These are phyloP conservation scores for Periophthalmus magnuspinnatus DNA, from an alignment of 2,797 vertebrate species.

Conservation along the genomic window DNA sequence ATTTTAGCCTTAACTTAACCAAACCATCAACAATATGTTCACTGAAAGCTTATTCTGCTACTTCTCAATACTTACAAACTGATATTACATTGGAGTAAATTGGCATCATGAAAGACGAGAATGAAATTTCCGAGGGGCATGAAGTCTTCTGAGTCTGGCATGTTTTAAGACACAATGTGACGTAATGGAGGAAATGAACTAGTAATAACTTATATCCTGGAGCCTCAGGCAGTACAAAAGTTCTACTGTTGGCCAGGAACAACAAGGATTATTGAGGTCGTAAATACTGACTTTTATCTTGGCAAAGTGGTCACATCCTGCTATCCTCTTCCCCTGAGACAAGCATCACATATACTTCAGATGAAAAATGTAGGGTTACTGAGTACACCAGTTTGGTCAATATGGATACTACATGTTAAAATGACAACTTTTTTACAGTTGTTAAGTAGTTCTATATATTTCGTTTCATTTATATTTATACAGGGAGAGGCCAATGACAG, in stretches of 20 bases:
- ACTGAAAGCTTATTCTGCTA: neutral
- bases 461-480: too few species aligned
- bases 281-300: slow-evolving; percentile 3
- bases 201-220: slow-evolving; percentile 8
- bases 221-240: slow-evolving; percentile 4
- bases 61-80: neutral
- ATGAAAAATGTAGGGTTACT: neutral
- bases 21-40: too few species aligned
- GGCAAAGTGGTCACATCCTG: neutral
- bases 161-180: slow-evolving; percentile 4
- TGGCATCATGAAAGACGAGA: neutral
- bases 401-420: too few species aligned
- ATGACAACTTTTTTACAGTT: too few species aligned
- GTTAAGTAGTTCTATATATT: too few species aligned
- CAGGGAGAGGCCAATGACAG: too few species aligned
- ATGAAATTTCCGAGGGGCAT: slow-evolving; percentile 11
- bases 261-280: neutral
- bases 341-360: neutral
- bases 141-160: slow-evolving; percentile 8
- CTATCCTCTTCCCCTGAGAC: neutral
- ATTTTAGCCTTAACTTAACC: too few species aligned
- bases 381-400: too few species aligned
- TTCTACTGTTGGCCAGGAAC: slow-evolving; percentile 8
- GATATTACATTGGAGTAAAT: neutral
- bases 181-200: slow-evolving; percentile 13